Base-by-base conservation (phyloP, 2,888 invertebrate species). In the Atethmia centrago region DNA sequence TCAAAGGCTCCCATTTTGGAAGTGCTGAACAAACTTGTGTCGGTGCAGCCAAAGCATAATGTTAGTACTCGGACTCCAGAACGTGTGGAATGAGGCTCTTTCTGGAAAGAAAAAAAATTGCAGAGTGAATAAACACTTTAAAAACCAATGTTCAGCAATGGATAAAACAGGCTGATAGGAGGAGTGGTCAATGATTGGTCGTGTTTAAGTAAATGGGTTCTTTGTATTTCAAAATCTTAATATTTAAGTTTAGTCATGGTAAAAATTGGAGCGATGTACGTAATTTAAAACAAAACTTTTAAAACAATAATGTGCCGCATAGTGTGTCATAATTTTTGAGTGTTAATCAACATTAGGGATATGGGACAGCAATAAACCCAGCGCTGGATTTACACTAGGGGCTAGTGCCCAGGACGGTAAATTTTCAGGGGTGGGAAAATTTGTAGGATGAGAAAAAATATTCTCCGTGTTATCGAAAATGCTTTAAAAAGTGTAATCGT, bases 31-130 rank as follows among this genome's bases (percentile, higher is more conserved):
- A 95, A 84, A 66, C 89, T 88, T 0, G 95, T 95, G 21, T 93
- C 90, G 0, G 95, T 95, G n/a, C 89, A 90, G 0, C 95, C 95
- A 55, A 94, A 95, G 69, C 95, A 96, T n/a, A 95, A 53, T 0
- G 94, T 91, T 4, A 95, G 14, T 8, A 95, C 94, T 3, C 95
- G 90, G 0, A 95, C 95, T 2, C 90, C 93, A 0, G 94, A 91
- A 0, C 90, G 86, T 1, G 86, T 82, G 58, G 83, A 94, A 71
- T 92, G 93, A 36, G 89, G 89, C n/a, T 91, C 89, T 85, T 90
- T 92, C 95, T 95, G 79, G 25, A 91, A 76, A 1, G 4, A 36
- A 67, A 58, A 58, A 31, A 7, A 28, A 31, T 3, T 31, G 0
- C 10, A 28, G 12, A 0, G 0, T 16, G 28, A 16, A 16, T 4